These are phyloP conservation scores for Sceloporus tristichus DNA, from an alignment of 2,113 vertebrate species.

Conservation along the genomic window DNA sequence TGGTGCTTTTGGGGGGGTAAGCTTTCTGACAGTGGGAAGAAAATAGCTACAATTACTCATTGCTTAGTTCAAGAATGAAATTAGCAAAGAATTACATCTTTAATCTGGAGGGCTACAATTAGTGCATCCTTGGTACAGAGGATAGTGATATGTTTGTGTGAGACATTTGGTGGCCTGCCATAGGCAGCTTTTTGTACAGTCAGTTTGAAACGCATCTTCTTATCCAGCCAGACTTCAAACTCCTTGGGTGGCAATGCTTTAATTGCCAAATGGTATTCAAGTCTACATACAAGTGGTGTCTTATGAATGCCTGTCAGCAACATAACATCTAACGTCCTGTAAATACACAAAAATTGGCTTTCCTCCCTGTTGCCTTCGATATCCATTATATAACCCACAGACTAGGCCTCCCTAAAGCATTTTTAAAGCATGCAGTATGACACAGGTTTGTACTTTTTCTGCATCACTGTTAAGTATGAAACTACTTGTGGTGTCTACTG, in stretches of 20 bases:
- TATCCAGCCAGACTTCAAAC: constrained; percentile 16
- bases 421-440: constrained; percentile 51
- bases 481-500: constrained; percentile 28
- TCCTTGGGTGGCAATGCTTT: constrained; percentile 34
- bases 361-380: constrained; percentile 43
- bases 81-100: no score
- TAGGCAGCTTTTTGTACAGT: background rate
- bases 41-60: no score
- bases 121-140: background rate
- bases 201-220: background rate
- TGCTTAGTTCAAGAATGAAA: no score
- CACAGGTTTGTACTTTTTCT: constrained; percentile 46
- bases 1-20: no score
- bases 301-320: constrained; percentile 26
- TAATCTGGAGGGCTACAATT: background rate
- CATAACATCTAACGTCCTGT: constrained; percentile 42
- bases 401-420: constrained; percentile 36
- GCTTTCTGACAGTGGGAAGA: no score
- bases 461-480: background rate
- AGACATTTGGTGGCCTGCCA: background rate
- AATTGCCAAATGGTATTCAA: constrained; percentile 48
- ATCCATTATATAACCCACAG: constrained; percentile 51
- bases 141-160: background rate
- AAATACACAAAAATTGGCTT: constrained; percentile 54
- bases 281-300: constrained; percentile 41